phyloP scores from a whole-genome alignment of 1,140 invertebrate species.

The Solenopsis fugax region DNA sequence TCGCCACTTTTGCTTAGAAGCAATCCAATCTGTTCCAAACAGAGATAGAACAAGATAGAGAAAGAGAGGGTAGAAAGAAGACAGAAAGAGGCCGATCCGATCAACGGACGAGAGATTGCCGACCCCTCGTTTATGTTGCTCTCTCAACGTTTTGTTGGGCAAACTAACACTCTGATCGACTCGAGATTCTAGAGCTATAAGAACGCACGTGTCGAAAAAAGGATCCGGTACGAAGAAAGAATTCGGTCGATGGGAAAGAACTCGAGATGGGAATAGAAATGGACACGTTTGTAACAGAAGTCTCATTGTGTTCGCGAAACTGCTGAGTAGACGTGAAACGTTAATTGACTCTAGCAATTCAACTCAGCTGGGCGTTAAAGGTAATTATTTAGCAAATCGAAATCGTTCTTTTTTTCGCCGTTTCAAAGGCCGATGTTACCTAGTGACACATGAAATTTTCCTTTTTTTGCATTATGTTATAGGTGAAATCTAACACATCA shows the following conservation, averaged over 20 bases:
- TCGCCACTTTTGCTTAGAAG: constrained; percentile 41
- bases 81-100: background rate
- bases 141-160: constrained; percentile 42
- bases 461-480: background rate
- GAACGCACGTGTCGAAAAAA: constrained; percentile 28
- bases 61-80: background rate
- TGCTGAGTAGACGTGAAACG: constrained; percentile 3
- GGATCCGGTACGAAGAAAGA: background rate
- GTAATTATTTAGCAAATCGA: background rate
- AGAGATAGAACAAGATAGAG: background rate
- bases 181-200: constrained; percentile 19
- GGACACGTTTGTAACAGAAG: constrained; percentile 18
- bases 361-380: background rate
- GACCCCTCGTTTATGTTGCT: constrained; percentile 29
- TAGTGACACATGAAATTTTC: background rate
- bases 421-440: background rate
- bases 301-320: background rate
- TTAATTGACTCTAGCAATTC: background rate
- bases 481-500: background rate
- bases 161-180: constrained; percentile 46
- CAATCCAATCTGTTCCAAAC: constrained; percentile 46
- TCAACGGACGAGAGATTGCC: constrained; percentile 16
- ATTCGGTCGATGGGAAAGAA: constrained; percentile 14
- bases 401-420: background rate
- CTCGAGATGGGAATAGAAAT: constrained; percentile 30